These are phyloP conservation scores for Coboldia fuscipes DNA, from an alignment of 1,140 invertebrate species.

Conservation along the genomic window DNA sequence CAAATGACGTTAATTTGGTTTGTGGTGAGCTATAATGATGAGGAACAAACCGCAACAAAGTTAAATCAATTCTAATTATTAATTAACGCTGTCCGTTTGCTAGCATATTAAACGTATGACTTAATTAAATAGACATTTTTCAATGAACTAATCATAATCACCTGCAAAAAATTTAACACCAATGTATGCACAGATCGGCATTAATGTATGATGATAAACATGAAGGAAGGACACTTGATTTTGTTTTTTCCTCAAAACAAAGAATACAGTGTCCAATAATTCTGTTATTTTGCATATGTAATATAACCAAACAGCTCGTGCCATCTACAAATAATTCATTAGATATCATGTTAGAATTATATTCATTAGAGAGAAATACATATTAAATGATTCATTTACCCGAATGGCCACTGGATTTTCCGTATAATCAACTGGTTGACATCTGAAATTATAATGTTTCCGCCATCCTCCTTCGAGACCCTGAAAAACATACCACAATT, in stretches of 20 bases:
- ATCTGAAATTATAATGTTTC: conserved; percentile 51
- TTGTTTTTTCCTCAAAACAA: conserved; percentile 58
- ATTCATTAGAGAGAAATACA: background rate
- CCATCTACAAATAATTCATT: conserved; percentile 27
- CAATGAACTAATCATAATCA: conserved; percentile 8
- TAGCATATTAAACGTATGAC: no score
- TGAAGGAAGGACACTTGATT: conserved; percentile 57
- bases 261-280: conserved; percentile 53
- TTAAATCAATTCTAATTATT: no score
- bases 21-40: no score
- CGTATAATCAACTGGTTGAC: conserved; percentile 68
- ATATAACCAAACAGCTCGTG: conserved; percentile 36
- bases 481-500: conserved; percentile 10
- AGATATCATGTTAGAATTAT: background rate
- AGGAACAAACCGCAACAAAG: no score
- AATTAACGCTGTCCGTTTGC: no score
- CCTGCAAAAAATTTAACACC: conserved; percentile 54
- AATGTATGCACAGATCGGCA: conserved; percentile 61
- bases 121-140: background rate
- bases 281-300: conserved; percentile 38
- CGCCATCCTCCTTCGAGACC: conserved; percentile 39
- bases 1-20: no score
- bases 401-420: conserved; percentile 44
- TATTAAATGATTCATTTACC: conserved; percentile 28
- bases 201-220: conserved; percentile 47